Conservation (phyloP, 53 echinoderm and acorn worm species). For the Zoroaster sp. region DNA sequence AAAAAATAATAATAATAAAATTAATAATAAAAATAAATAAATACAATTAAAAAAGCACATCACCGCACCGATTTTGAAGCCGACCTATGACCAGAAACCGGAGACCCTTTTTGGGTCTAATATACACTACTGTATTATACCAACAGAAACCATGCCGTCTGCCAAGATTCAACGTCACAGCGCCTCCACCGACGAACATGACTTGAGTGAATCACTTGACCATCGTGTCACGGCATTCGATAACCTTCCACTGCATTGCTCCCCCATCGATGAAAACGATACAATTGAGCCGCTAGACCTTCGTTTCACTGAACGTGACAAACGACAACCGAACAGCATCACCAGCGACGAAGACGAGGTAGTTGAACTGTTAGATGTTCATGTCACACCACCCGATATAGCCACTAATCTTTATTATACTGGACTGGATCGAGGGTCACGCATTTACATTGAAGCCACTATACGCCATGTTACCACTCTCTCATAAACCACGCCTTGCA, state of each 20-base stretch:
- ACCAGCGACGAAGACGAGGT: not conserved
- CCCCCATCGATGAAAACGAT: not conserved
- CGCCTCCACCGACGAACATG: not conserved
- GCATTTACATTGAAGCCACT: too few relatives aligned
- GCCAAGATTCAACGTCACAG: not conserved
- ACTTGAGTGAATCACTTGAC: not conserved
- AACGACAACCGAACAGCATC: not conserved
- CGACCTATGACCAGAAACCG: too few relatives aligned
- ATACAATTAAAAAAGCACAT: too few relatives aligned
- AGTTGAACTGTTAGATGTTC: not conserved
- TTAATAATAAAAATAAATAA: too few relatives aligned
- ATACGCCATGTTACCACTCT: too few relatives aligned
- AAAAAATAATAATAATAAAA: too few relatives aligned
- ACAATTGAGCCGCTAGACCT: not conserved
- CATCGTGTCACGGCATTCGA: not conserved
- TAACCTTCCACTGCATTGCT: not conserved
- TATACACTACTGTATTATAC: not conserved
- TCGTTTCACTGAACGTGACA: not conserved
- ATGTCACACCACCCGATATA: not conserved
- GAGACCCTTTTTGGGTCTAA: too few relatives aligned
- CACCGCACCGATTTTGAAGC: too few relatives aligned
- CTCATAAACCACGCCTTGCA: too few relatives aligned
- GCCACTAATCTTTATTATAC: too few relatives aligned
- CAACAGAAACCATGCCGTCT: not conserved
- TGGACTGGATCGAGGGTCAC: too few relatives aligned